Percentiles rank a stretch among this genome's conserved stretches.
Evolutionary conservation across 2,888 invertebrate species (phyloP).

Genomic region (Luffia ferchaultella): DNA sequence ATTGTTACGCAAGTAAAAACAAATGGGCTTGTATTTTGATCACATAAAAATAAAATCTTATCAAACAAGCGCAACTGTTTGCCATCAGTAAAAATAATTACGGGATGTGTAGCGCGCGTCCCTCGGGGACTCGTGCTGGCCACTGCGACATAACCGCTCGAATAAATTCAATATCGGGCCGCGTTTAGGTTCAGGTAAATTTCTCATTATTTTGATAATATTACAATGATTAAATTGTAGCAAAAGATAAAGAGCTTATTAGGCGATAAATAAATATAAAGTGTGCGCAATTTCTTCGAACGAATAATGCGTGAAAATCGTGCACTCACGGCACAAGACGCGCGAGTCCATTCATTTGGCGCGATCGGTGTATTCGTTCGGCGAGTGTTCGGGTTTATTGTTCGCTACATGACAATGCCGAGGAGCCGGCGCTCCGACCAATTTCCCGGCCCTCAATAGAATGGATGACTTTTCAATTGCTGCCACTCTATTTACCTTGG

Average conservation of each 20-base stretch:
- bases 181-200: no score
- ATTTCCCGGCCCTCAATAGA: slow-evolving; percentile 23
- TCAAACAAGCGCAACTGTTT: background rate
- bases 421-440: slow-evolving; percentile 21
- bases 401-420: slow-evolving; percentile 33
- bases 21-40: background rate
- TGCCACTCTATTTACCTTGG: slow-evolving; percentile 45
- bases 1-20: background rate
- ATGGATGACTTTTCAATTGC: slow-evolving; percentile 60
- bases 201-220: no score
- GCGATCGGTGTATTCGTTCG: slow-evolving; percentile 27
- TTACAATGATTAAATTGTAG: no score
- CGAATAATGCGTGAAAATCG: background rate
- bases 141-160: background rate
- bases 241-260: no score
- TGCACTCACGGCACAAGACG: background rate
- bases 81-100: background rate
- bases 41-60: background rate
- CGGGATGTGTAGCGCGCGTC: background rate
- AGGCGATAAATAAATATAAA: background rate
- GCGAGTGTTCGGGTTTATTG: slow-evolving; percentile 28
- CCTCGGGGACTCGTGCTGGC: background rate
- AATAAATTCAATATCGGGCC: background rate
- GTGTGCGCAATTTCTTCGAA: background rate
- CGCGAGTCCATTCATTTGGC: background rate